Base-by-base conservation (phyloP, 2,888 invertebrate species). In the Phaonia tiefii region DNA sequence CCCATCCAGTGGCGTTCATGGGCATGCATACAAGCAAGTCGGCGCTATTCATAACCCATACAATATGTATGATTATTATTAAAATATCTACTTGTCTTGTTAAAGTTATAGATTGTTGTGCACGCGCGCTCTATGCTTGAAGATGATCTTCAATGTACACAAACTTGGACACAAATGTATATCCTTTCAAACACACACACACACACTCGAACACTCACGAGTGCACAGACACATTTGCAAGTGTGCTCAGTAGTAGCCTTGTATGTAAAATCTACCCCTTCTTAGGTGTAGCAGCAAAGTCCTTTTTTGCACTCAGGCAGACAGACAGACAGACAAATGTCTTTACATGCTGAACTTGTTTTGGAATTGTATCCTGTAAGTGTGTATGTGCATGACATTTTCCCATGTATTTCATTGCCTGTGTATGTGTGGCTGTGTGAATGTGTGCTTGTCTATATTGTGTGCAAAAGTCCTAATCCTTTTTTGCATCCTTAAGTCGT, bases 21-120 rank as follows among this genome's bases (percentile, higher is more conserved):
- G 63, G 22, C 42, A 63, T 63, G 22, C 39, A 63, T 39, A 39
- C 22, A 63, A n/a, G n/a, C n/a, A n/a, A n/a, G n/a, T n/a, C 42
- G 13, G n/a, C 13, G 20, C 63, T 63, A 63, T 63, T 63, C 63
- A 63, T 63, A 63, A 63, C 22, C n/a, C n/a, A 63, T 13, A 42
- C 20, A 63, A 63, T 42, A 56, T 67, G 22, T 63, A 58, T 42
- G 44, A 42, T 72, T 15, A 65, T 42, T 69, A 20, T 69, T 63
- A 63, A 63, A 63, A 63, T 63, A 63, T 63, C 70, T 74, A 78
- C 81, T 81, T 81, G 81, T 81, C 81, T 81, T 77, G 74, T 81
- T 81, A 75, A 75, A 72, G 75, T 81, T 81, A 81, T 75, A 75
- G 81, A 81, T 75, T 81, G 74, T 81, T 81, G 54, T 78, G 75